phyloP scores from a whole-genome alignment of 2,113 vertebrate species.

The Clarias gariepinus region DNA sequence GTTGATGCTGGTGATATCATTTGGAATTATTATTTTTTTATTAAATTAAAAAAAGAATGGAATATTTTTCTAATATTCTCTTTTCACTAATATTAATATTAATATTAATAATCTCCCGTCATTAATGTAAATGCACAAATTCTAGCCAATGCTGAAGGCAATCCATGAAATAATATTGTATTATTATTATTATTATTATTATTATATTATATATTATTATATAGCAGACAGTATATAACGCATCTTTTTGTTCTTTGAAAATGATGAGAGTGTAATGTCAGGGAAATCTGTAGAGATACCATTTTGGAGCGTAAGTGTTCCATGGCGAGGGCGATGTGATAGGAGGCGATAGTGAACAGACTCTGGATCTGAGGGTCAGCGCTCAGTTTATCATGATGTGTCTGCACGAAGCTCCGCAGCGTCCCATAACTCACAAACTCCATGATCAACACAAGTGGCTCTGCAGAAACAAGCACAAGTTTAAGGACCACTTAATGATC shows the following conservation, averaged over 20 bases:
- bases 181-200: no score
- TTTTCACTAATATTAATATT: no score
- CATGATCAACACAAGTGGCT: slow-evolving; percentile 73
- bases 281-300: slow-evolving; percentile 54
- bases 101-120: no score
- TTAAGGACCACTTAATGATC: neutral
- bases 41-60: no score
- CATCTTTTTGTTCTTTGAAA: neutral
- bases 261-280: neutral
- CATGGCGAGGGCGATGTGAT: slow-evolving; percentile 75
- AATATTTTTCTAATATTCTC: no score
- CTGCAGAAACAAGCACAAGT: slow-evolving; percentile 52
- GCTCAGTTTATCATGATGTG: slow-evolving; percentile 59
- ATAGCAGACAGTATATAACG: neutral
- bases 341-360: slow-evolving; percentile 69
- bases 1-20: no score
- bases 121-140: no score
- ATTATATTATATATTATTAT: no score
- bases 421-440: slow-evolving; percentile 72
- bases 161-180: no score
- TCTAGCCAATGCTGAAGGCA: no score
- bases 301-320: slow-evolving; percentile 73
- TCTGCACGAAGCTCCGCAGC: slow-evolving; percentile 71
- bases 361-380: slow-evolving; percentile 65
- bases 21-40: no score